Conservation (phyloP, 2,888 invertebrate genomes). For the Eumacrocentrus americanus region DNA sequence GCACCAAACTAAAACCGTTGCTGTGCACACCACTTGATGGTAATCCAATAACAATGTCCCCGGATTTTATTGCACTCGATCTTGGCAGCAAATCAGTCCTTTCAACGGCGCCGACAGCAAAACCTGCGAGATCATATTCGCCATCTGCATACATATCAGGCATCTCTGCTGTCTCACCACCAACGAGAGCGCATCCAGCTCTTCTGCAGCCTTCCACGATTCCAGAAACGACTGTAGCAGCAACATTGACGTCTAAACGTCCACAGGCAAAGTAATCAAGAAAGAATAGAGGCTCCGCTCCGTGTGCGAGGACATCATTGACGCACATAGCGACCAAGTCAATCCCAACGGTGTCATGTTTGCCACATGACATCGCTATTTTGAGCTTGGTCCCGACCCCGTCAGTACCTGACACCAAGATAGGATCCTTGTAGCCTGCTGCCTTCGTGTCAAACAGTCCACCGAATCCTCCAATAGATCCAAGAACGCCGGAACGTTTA, state of each 20-base stretch:
- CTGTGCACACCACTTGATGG: conserved; percentile 93
- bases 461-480: conserved; percentile 90
- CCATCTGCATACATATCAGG: conserved; percentile 88
- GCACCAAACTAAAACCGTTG: conserved; percentile 90
- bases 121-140: conserved; percentile 95
- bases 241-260: conserved; percentile 76
- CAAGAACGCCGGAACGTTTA: conserved; percentile 77
- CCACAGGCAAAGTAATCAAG: conserved; percentile 97
- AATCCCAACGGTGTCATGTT: conserved; percentile 86
- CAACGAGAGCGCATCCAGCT: conserved; percentile 85
- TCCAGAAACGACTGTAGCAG: conserved; percentile 81
- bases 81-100: conserved; percentile 75
- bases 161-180: conserved; percentile 98
- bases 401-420: conserved; percentile 92
- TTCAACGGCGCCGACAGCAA: conserved; percentile 93
- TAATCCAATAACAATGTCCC: conserved; percentile 85
- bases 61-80: conserved; percentile 68
- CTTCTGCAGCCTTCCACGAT: conserved; percentile 86
- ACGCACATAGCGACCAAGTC: conserved; percentile 99
- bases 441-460: conserved; percentile 87
- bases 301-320: conserved; percentile 94
- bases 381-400: conserved; percentile 97
- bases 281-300: conserved; percentile 95
- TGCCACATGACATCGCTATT: conserved; percentile 79
- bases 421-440: conserved; percentile 78